Evolutionary conservation across 2,888 invertebrate species (phyloP), one percentile per base, ranked within the genome.

Genomic region (Coelopa pilipes): DNA sequence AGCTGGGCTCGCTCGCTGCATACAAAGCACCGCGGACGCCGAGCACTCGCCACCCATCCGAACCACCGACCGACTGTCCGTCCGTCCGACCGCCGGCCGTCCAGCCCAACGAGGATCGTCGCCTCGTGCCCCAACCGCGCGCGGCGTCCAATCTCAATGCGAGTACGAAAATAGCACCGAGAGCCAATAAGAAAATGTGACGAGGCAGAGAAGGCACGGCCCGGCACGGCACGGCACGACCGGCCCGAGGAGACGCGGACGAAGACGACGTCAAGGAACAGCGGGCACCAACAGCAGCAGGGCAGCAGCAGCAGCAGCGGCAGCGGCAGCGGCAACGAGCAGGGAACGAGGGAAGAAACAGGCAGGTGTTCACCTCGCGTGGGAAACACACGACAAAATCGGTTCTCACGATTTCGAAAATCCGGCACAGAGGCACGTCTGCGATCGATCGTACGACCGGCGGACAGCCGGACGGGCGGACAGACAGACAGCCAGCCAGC

Each of bases 351-450:
- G 1, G 21, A 66, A 19, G 47, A 3, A 77, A 79, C 69, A 80
- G 86, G 87, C 87, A 87, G 87, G 87, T 87, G 87, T 87, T 86
- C 87, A 83, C 85, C 84, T 87, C 87, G 87, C 87, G 87, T 87
- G 87, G 87, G 87, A 87, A 87, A 87, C 87, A 87, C 87, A 87
- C 87, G 87, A 87, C 87, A 87, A 86, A 85, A 86, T 87, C 84
- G 34, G 34, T 34, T 34, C 34, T 34, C 34, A n/a, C n/a, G n/a
- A n/a, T n/a, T n/a, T n/a, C n/a, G n/a, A n/a, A n/a, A n/a, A n/a
- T n/a, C n/a, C n/a, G 82, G 84, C 82, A 83, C 81, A 79, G 75
- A 77, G 75, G 68, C 74, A 76, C 70, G 72, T 69, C 65, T 63
- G 69, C 62, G 46, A 50, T n/a, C n/a, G n/a, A n/a, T n/a, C n/a